Evolutionary conservation across 2,113 vertebrate species (phyloP).

Genomic region (Eretmochelys imbricata): DNA sequence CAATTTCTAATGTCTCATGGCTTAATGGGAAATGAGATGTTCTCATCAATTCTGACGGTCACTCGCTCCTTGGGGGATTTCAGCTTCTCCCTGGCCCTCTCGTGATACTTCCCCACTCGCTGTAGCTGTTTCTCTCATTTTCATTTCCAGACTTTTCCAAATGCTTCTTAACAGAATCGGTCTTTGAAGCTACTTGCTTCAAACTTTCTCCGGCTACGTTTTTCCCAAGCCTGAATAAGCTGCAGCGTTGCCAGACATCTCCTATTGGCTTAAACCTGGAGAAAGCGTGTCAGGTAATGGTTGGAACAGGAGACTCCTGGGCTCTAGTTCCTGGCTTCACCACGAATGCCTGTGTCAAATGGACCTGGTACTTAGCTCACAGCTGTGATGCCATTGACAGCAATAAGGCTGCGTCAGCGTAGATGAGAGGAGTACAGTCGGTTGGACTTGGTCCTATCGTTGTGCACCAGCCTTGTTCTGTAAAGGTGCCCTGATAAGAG

Average conservation of each 20-base stretch:
- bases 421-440: background rate
- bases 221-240: slow-evolving; percentile 56
- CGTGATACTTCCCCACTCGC: slow-evolving; percentile 43
- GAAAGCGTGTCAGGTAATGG: slow-evolving; percentile 26
- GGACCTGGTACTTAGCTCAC: background rate
- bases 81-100: background rate
- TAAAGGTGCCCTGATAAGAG: background rate
- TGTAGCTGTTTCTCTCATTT: slow-evolving; percentile 53
- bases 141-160: slow-evolving; percentile 61
- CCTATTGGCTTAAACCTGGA: slow-evolving; percentile 36
- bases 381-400: background rate
- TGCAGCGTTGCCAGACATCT: slow-evolving; percentile 65
- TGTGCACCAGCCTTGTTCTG: background rate
- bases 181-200: slow-evolving; percentile 66
- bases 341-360: background rate
- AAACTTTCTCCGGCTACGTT: slow-evolving; percentile 60
- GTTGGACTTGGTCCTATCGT: background rate
- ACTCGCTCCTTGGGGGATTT: slow-evolving; percentile 48
- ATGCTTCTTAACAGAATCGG: slow-evolving; percentile 47
- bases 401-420: background rate
- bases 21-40: slow-evolving; percentile 30
- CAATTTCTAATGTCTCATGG: slow-evolving; percentile 38
- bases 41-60: slow-evolving; percentile 36
- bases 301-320: background rate
- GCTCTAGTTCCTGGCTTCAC: background rate